Evolutionary conservation across 2,113 vertebrate species (phyloP).

Genomic region (Chroicocephalus ridibundus): DNA sequence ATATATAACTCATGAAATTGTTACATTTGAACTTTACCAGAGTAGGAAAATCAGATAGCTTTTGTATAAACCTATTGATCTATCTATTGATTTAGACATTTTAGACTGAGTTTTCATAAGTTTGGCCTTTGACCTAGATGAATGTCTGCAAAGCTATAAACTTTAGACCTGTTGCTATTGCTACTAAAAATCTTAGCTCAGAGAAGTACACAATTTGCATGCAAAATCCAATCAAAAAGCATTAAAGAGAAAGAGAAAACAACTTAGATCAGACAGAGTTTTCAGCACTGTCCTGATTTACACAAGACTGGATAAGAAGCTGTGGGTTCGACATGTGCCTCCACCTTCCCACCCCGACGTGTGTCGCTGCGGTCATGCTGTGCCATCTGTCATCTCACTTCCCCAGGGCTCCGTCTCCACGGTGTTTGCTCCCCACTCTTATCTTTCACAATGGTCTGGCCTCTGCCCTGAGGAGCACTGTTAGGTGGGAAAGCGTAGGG

Average conservation of each 20-base stretch:
- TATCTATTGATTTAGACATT: background rate
- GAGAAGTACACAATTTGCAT: background rate
- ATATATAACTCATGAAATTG: background rate
- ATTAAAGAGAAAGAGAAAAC: background rate
- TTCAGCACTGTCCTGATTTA: background rate
- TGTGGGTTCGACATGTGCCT: background rate
- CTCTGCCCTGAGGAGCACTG: background rate
- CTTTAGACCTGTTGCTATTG: background rate
- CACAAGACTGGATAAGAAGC: background rate
- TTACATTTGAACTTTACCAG: background rate
- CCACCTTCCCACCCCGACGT: fast-evolving
- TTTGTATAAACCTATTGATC: background rate
- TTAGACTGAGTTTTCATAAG: background rate
- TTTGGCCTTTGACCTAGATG: background rate
- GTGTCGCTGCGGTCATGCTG: background rate
- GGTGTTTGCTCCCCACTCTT: background rate
- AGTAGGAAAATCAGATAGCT: background rate
- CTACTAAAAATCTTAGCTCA: background rate
- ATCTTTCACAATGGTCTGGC: background rate
- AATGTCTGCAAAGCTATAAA: background rate
- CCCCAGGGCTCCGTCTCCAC: background rate
- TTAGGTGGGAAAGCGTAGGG: background rate
- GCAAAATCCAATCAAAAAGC: background rate
- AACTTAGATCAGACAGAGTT: background rate
- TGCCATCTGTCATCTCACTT: background rate